A percentile compares a stretch with the other conserved stretches of the same genome.
Evolutionary conservation across 2,888 invertebrate genomes (phyloP).

Genomic region (Mechanitis mazaeus): DNA sequence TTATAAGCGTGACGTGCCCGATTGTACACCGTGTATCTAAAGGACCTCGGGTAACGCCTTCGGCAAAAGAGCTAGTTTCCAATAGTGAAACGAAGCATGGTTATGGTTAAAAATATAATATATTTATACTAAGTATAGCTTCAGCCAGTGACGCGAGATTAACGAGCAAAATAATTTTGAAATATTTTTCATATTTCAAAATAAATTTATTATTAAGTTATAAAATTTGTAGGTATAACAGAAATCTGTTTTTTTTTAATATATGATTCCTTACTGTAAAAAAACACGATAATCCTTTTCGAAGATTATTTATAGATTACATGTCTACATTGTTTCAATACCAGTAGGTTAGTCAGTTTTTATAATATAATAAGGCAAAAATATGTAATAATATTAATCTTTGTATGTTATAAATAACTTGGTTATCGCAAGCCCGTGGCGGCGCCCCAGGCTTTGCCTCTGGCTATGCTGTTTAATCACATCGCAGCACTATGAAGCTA

Average conservation of each 20-base stretch:
- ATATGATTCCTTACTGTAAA: too few relatives aligned
- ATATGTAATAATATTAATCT: background rate
- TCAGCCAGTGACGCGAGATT: too few relatives aligned
- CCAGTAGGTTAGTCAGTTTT: too few relatives aligned
- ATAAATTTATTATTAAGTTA: too few relatives aligned
- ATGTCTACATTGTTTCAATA: too few relatives aligned
- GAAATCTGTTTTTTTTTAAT: too few relatives aligned
- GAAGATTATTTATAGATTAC: too few relatives aligned
- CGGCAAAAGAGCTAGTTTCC: background rate
- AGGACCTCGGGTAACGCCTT: background rate
- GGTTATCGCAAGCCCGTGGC: background rate
- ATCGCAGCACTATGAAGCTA: background rate
- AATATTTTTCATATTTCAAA: too few relatives aligned
- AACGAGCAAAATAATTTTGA: too few relatives aligned
- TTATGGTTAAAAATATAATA: background rate
- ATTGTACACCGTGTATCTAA: background rate
- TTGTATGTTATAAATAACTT: constrained; percentile 3
- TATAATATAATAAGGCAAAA: too few relatives aligned
- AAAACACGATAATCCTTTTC: too few relatives aligned
- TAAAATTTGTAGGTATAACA: too few relatives aligned
- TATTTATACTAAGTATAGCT: background rate
- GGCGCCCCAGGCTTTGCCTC: background rate
- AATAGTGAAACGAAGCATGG: background rate
- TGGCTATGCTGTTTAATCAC: background rate
- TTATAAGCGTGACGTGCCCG: background rate